Evolutionary conservation across 2,113 vertebrate species (phyloP), one percentile per base, ranked within the genome.

Genomic region (Lasiurus borealis): DNA sequence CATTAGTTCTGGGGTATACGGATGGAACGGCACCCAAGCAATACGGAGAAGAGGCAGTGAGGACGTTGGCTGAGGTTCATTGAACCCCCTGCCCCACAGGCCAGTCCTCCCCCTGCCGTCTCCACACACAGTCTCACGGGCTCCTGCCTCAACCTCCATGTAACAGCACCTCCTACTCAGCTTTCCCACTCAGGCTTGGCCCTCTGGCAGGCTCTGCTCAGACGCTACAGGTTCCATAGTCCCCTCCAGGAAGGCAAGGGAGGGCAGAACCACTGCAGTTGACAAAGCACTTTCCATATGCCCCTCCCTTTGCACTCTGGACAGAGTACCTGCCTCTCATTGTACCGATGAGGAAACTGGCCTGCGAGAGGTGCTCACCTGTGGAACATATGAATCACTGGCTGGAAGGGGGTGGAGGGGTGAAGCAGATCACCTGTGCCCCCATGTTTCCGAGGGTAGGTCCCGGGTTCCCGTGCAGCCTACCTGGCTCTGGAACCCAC

Each of bases 351-450:
- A 54, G 48, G 69, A 36, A 52, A 40, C 25, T 1, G 59, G 69
- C 9, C 18, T 2, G 0, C 6, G 9, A 11, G 21, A 21, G 12
- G 10, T 44, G n/a, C 64, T 23, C 57, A 4, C 8, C 6, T 44
- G 71, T 18, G 54, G 68, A 68, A 36, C 8, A 29, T 10, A 6
- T 1, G 84, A n/a, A 7, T 23, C 19, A 6, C n/a, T 21, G 59
- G 66, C 4, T 11, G 10, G 16, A 36, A n/a, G n/a, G n/a, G 54
- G 34, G 62, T 31, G 62, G 12, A 27, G 59, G 62, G 25, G 62
- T 5, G 59, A 52, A 85, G 29, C 19, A 10, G 19, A 48, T 14
- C 8, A 16, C 23, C 48, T 12, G 4, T 1, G 27, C 5, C 23
- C n/a, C 78, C 31, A 34, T 0, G 0, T 44, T 12, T 18, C 54